Base-by-base conservation (phyloP, 2,888 invertebrate genomes). In the Drosophila mercatorum region DNA sequence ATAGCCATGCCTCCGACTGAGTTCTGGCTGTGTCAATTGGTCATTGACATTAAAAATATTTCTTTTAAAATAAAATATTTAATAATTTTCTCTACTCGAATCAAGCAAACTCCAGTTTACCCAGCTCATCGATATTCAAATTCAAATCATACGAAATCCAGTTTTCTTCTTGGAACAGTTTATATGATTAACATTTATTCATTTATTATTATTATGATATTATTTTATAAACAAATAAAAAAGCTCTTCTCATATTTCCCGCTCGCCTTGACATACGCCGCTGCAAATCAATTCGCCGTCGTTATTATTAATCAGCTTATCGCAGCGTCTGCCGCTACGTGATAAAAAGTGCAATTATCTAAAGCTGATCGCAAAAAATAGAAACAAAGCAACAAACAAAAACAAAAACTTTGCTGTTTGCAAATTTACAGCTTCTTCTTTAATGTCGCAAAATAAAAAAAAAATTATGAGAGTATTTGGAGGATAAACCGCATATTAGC, bases 351-450 rank as follows among this genome's bases (percentile, higher is more conserved):
- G 72, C 72, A 76, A 59, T 72, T 62, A 77, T 72, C 72, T 22
- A 14, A 43, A 62, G 28, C 41, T 41, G 40, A 55, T 31, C n/a
- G 60, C 44, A 28, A 57, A 38, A 11, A 14, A 7, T 28, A 5
- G 5, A 10, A 49, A 10, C 8, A n/a, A n/a, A 34, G 17, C 11
- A 26, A 52, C n/a, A 28, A 47, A 31, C 12, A 44, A 49, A 64
- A 58, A 34, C 44, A 52, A 31, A 51, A 75, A 58, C 65, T 66
- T 31, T 62, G 36, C 51, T 46, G 47, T 31, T 59, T 22, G 46
- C 65, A 73, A 61, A 69, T 66, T 66, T 64, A 63, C 43, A 64
- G 68, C 78, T 71, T 78, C 75, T 80, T 77, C 78, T 77, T 74
- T 6, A 41, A 56, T 7, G 28, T 69, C 65, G 49, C 40, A 68